A percentile compares a stretch with the other conserved stretches of the same genome.
Conservation (phyloP, 2,888 invertebrate genomes). For the Ormyrus rosae region DNA sequence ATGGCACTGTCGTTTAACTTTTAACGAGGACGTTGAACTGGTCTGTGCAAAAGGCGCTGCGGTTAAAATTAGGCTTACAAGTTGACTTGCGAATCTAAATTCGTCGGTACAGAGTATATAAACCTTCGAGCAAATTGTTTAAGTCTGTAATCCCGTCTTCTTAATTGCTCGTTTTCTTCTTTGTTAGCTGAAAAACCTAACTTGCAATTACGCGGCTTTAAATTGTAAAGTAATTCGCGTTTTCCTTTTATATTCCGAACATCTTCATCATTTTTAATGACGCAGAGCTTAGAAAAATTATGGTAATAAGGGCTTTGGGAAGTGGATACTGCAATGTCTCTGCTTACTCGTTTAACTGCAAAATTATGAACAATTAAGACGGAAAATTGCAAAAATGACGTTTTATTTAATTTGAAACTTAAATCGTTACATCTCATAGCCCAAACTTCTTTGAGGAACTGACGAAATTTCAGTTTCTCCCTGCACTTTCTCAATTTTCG, state of each 20-base stretch:
- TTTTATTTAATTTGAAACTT: too few relatives aligned
- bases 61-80: constrained; percentile 17
- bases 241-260: not conserved
- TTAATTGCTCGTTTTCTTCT: too few relatives aligned
- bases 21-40: constrained; percentile 24
- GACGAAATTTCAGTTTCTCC: too few relatives aligned
- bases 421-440: too few relatives aligned
- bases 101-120: too few relatives aligned
- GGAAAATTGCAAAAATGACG: not conserved
- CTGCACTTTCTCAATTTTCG: too few relatives aligned
- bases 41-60: not conserved
- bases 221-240: not conserved
- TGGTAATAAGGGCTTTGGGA: not conserved
- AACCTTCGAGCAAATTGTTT: too few relatives aligned
- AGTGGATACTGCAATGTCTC: not conserved
- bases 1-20: not conserved
- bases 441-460: too few relatives aligned
- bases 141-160: too few relatives aligned
- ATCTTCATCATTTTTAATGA: not conserved
- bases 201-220: too few relatives aligned
- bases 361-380: not conserved
- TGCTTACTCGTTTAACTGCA: not conserved
- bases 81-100: not conserved
- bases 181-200: too few relatives aligned
- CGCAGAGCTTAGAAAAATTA: not conserved